phyloP scores from a whole-genome alignment of 2,888 invertebrate genomes.

The Argyresthia goedartella region DNA sequence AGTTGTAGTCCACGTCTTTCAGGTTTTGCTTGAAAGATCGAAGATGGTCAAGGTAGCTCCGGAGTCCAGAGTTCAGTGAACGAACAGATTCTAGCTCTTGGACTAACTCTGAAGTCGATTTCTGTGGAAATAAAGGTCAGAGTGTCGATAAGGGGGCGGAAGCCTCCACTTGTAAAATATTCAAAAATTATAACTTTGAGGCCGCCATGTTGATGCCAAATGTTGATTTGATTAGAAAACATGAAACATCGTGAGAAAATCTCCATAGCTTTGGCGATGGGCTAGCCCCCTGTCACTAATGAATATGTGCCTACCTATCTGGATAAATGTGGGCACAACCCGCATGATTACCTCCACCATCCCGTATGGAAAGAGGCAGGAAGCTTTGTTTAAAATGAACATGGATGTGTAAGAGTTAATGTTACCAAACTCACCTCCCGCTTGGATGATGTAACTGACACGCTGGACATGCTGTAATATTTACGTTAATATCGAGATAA shows the following conservation, averaged over 20 bases:
- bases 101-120: constrained; percentile 25
- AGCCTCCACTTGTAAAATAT: too few species aligned
- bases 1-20: constrained; percentile 30
- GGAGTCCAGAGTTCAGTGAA: constrained; percentile 36
- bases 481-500: too few species aligned
- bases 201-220: background rate
- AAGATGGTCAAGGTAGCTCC: constrained; percentile 35
- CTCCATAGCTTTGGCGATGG: too few species aligned
- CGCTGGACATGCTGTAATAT: constrained; percentile 21
- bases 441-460: constrained; percentile 29
- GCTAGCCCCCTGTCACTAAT: too few species aligned
- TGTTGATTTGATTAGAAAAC: background rate
- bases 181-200: too few species aligned
- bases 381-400: too few species aligned
- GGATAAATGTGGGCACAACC: background rate
- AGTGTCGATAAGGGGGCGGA: background rate
- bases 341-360: too few species aligned
- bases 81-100: constrained; percentile 42
- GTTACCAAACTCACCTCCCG: constrained; percentile 22
- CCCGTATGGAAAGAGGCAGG: too few species aligned
- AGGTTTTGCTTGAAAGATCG: constrained; percentile 34
- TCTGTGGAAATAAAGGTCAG: constrained; percentile 24
- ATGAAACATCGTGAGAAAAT: background rate
- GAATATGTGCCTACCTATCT: background rate
- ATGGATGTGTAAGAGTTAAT: too few species aligned